Evolutionary conservation across 2,888 invertebrate species (phyloP).

Genomic region (Drosophila lacicola): DNA sequence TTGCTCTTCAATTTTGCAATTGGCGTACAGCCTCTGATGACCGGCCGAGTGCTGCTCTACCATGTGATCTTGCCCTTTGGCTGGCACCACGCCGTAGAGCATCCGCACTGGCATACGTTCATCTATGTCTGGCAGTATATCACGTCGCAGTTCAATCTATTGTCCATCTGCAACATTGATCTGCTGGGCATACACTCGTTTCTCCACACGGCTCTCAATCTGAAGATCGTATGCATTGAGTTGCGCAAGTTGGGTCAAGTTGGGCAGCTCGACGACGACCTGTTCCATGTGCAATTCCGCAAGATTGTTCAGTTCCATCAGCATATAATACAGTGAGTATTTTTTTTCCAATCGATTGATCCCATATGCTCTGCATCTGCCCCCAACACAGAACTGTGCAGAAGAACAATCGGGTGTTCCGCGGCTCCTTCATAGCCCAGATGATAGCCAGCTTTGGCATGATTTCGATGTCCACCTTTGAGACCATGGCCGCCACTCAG

Average conservation of each 20-base stretch:
- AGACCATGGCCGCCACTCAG: slow-evolving; percentile 65
- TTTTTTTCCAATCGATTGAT: background rate
- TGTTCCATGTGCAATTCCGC: slow-evolving; percentile 59
- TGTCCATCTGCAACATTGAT: slow-evolving; percentile 70
- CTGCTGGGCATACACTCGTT: slow-evolving; percentile 60
- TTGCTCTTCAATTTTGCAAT: slow-evolving; percentile 63
- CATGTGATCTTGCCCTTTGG: slow-evolving; percentile 70
- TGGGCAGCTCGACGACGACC: slow-evolving; percentile 14
- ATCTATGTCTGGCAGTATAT: slow-evolving; percentile 66
- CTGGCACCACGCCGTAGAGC: slow-evolving; percentile 38
- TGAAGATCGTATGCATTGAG: slow-evolving; percentile 74
- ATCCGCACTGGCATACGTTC: slow-evolving; percentile 38
- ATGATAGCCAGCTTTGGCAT: slow-evolving; percentile 75
- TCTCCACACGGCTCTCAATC: slow-evolving; percentile 71
- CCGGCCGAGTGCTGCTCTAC: slow-evolving; percentile 58
- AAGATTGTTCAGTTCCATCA: slow-evolving; percentile 74
- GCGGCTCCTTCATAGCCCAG: slow-evolving; percentile 74
- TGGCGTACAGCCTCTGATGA: slow-evolving; percentile 68
- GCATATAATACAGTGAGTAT: slow-evolving; percentile 71
- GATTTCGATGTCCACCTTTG: slow-evolving; percentile 81
- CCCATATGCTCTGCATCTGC: background rate
- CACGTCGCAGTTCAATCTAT: slow-evolving; percentile 58
- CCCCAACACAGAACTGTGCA: slow-evolving; percentile 36
- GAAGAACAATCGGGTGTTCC: slow-evolving; percentile 66
- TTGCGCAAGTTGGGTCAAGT: slow-evolving; percentile 54